Evolutionary conservation across 2,113 vertebrate genomes (phyloP).

Genomic region (Cyrtonyx montezumae): DNA sequence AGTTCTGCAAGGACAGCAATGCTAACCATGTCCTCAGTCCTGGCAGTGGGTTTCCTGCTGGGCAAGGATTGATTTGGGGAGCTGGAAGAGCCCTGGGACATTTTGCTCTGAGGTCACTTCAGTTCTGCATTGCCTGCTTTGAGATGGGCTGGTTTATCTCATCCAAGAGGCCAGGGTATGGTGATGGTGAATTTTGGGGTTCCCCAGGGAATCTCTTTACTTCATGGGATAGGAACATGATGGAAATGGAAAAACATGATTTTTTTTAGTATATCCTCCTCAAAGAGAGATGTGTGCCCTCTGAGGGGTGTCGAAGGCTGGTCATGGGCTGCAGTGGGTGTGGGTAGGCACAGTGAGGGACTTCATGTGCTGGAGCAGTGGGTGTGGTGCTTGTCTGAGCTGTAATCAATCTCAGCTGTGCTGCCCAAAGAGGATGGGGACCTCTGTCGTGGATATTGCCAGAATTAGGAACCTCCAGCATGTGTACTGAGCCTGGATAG

Average conservation of each 20-base stretch:
- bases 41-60: no score
- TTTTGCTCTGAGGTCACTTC: not conserved
- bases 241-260: not conserved
- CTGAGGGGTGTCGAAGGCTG: rapidly evolving
- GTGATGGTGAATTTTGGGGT: no score
- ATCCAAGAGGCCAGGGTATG: not conserved
- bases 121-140: not conserved
- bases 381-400: no score
- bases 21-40: not conserved
- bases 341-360: not conserved
- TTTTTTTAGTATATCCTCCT: not conserved
- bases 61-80: not conserved
- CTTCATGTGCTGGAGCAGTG: not conserved
- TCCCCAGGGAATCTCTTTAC: not conserved
- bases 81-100: not conserved
- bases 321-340: not conserved
- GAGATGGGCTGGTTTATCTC: not conserved
- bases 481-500: not conserved
- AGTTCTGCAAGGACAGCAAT: not conserved
- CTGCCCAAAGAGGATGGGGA: not conserved
- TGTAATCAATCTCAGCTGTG: no score
- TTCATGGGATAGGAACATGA: not conserved
- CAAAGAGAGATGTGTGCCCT: not conserved
- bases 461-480: not conserved
- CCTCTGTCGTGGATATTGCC: not conserved